Base-by-base conservation (phyloP, 2,113 vertebrate species). In the Chloroceryle aenea region DNA sequence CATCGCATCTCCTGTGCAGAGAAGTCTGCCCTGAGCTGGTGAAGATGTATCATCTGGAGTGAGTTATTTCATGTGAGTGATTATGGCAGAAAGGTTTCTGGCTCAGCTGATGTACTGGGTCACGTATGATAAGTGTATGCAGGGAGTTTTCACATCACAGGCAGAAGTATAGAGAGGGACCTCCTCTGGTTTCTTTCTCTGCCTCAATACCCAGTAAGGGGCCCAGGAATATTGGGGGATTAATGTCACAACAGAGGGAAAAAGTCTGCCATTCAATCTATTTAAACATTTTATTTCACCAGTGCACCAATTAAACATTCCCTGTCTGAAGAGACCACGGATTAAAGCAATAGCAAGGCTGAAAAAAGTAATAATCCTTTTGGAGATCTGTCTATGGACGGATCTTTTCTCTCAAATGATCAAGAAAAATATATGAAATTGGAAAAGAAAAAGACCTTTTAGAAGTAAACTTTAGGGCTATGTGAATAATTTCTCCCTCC, bases 241-340 rank as follows among this genome's bases (percentile, higher is more conserved):
- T 98, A 97, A 85, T 90, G 69, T 77, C 58, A 63, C 66, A 95
- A 97, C 95, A 97, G 97, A 97, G 72, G 94, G 92, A 81, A 95
- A 97, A 97, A 94, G 76, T 82, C 91, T 96, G 96, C 94, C 92
- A 83, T 96, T 95, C 96, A 95, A 87, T 94, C 90, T 55, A 76
- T 87, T 93, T 90, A 34, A 68, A 93, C 96, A 91, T 97, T 96
- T 95, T 80, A 93, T 94, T 97, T 92, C 97, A 96, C 87, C 91
- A 89, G 94, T 55, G 94, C 93, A 96, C 96, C 97, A 98, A 97
- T 98, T 98, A 98, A 96, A 97, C 87, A 87, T 73, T 66, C 95
- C 91, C 71, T 93, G 91, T 84, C 91, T 93, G 56, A 78, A 64
- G 90, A 95, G 71, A 69, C 80, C 92, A 61, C 2, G 75, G 96